These are phyloP conservation scores for Malurus splendens DNA, from an alignment of 2,797 vertebrate genomes.

Conservation along the genomic window DNA sequence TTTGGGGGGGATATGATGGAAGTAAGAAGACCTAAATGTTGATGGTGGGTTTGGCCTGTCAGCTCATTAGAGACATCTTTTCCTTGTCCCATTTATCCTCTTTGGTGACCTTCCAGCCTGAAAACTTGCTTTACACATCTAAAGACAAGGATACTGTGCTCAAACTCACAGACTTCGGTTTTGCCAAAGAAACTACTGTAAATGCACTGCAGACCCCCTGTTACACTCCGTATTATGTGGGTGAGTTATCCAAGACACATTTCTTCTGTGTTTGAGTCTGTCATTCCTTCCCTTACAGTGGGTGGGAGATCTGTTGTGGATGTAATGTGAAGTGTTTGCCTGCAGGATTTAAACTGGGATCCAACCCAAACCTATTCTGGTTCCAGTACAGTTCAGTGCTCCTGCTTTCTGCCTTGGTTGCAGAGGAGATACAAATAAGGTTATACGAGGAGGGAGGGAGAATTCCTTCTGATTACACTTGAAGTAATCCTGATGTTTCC, in stretches of 20 bases:
- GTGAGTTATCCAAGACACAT: conserved; percentile 70
- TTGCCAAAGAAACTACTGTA: conserved; percentile 93
- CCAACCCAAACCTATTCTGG: background rate
- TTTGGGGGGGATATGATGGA: background rate
- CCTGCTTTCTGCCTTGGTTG: background rate
- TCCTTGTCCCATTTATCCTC: background rate
- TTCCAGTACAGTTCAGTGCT: background rate
- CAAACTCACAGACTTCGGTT: conserved; percentile 97
- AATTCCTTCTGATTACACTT: background rate
- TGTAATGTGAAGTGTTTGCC: background rate
- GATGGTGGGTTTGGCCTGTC: background rate
- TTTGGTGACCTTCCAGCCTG: conserved; percentile 78
- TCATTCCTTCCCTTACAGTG: background rate
- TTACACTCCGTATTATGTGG: conserved; percentile 98
- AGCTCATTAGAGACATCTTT: background rate
- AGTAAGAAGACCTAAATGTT: background rate
- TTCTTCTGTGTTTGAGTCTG: background rate
- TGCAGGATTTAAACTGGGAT: background rate
- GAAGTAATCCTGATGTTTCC: background rate
- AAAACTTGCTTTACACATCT: conserved; percentile 93
- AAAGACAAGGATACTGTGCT: conserved; percentile 82
- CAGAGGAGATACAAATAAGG: background rate
- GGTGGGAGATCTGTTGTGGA: background rate
- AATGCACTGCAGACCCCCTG: conserved; percentile 94
- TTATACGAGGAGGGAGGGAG: background rate